Conservation (phyloP, 2,888 invertebrate species). For the Pandemis corylana region DNA sequence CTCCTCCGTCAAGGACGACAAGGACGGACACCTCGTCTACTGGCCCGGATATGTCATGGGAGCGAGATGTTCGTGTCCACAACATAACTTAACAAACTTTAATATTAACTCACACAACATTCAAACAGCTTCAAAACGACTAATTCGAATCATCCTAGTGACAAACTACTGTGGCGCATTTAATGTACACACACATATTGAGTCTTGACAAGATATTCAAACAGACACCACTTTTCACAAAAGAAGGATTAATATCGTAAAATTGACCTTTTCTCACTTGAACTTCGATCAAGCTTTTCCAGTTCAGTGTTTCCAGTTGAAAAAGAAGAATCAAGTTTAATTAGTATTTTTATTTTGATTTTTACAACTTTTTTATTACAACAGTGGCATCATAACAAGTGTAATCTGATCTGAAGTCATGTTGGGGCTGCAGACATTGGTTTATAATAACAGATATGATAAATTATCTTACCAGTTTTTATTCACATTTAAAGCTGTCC, state of each 20-base stretch:
- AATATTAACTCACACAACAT: conserved; percentile 45
- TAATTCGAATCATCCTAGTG: conserved; percentile 2
- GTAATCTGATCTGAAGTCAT: conserved; percentile 56
- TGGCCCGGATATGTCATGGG: conserved; percentile 99
- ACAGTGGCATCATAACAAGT: conserved; percentile 34
- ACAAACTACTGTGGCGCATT: conserved; percentile 26
- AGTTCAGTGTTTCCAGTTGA: conserved; percentile 59
- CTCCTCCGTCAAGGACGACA: conserved; percentile 99
- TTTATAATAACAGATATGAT: conserved; percentile 38
- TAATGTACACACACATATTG: conserved; percentile 43
- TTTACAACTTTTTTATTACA: conserved; percentile 50
- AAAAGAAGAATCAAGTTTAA: conserved; percentile 56
- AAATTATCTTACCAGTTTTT: conserved; percentile 7
- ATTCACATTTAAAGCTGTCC: not conserved
- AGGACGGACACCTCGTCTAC: conserved; percentile 99
- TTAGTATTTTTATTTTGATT: conserved; percentile 53
- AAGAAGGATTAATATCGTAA: conserved; percentile 13
- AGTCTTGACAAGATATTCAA: conserved; percentile 10
- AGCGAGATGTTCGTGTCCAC: conserved; percentile 99
- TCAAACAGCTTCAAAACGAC: conserved; percentile 46
- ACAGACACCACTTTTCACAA: conserved; percentile 19
- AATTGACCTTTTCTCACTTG: conserved; percentile 43
- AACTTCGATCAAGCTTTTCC: conserved; percentile 53
- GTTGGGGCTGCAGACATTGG: conserved; percentile 63
- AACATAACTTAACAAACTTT: conserved; percentile 71